Evolutionary conservation across 1,140 invertebrate species (phyloP), one percentile per base, ranked within the genome.

Genomic region (Neodiprion pinetum): DNA sequence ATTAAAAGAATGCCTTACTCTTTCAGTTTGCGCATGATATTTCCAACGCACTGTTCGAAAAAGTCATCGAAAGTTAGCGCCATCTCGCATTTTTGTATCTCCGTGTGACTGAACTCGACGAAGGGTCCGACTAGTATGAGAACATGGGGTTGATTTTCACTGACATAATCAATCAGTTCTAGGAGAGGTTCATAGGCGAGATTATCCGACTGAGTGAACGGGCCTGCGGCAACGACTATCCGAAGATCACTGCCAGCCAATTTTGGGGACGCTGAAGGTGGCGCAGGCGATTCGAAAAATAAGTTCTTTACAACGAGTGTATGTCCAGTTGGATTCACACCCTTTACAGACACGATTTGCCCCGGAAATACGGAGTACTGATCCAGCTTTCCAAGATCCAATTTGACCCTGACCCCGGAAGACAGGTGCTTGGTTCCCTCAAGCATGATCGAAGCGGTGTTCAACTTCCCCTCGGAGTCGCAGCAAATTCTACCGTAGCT

Each of bases 91-190:
- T 92, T 90, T 65, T 89, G 86, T 47, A 95, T 85, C 47, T 91
- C 87, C 1, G 89, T 84, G 85, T 96, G 92, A 72, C 90, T 91
- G 9, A 88, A 86, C 81, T 97, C 95, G 49, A 97, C 80, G 80
- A 98, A 96, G 7, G 96, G 96, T 0, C 96, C 96, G 8, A 94
- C 90, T 70, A 98, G 87, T 77, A 98, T 90, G 48, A 96, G 90
- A 7, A 97, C 86, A 83, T 98, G 92, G 2, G 96, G 96, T 80
- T 92, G 91, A 67, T 94, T 90, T 12, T 92, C 86, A 21, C 88
- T 86, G 0, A 96, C 90, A 78, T 93, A 91, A 23, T 91, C 87
- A 21, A 97, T 87, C 1, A 98, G 87, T 81, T 97, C 95, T 76
- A 92, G 91, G 11, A 98, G 87, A 0, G 96, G 95, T 79, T 97